A percentile compares a stretch with the other conserved stretches of the same genome.
Conservation (phyloP, 2,888 invertebrate species). For the Tetheella fluctuosa region DNA sequence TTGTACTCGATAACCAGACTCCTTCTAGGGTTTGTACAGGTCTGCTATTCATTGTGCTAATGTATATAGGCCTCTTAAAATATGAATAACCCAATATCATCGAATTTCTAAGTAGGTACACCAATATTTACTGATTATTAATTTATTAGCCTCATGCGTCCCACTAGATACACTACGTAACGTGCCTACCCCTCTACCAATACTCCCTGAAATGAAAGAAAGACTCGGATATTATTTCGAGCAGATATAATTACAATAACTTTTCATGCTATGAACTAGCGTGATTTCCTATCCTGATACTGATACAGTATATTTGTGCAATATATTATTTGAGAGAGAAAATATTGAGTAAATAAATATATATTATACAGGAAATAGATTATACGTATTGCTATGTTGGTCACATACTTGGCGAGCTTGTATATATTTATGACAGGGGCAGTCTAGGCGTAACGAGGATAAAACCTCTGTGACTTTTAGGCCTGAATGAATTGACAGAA, state of each 20-base stretch:
- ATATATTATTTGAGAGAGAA: background rate
- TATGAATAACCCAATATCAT: too few relatives aligned
- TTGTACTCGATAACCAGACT: too few relatives aligned
- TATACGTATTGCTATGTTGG: background rate
- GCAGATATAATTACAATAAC: conserved; percentile 42
- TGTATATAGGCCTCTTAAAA: too few relatives aligned
- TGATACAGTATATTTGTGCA: background rate
- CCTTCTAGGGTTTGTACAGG: too few relatives aligned
- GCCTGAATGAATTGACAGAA: too few relatives aligned
- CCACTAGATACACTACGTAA: too few relatives aligned
- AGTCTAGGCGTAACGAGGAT: background rate
- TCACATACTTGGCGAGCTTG: background rate
- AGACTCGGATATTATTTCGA: background rate
- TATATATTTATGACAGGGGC: background rate
- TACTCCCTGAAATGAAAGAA: too few relatives aligned
- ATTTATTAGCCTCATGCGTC: too few relatives aligned
- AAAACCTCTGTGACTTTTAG: background rate
- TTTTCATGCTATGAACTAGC: conserved; percentile 32
- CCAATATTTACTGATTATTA: too few relatives aligned
- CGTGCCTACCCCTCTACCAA: too few relatives aligned
- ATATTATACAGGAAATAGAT: background rate
- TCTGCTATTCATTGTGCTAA: too few relatives aligned
- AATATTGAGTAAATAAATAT: background rate
- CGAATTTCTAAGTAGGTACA: too few relatives aligned
- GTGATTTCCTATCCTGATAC: background rate